Percentiles rank a stretch among this genome's conserved stretches.
Conservation (phyloP, 2,113 vertebrate genomes). For the Lontra canadensis region DNA sequence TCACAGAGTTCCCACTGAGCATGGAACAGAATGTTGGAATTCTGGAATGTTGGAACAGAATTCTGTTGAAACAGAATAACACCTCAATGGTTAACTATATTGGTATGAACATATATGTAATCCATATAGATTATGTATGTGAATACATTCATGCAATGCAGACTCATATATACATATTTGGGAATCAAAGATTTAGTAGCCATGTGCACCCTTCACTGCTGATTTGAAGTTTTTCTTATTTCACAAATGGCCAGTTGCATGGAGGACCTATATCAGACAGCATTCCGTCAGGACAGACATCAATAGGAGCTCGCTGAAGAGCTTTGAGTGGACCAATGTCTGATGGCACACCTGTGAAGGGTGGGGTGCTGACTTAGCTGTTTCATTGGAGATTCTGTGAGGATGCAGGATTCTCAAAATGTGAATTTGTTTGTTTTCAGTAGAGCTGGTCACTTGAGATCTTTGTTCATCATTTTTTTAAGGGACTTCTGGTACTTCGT, state of each 20-base stretch:
- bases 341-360: background rate
- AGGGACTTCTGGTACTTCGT: background rate
- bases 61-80: background rate
- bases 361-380: background rate
- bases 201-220: background rate
- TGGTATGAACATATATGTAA: background rate
- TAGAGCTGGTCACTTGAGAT: background rate
- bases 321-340: background rate
- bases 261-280: background rate
- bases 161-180: background rate
- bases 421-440: background rate
- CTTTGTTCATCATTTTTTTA: background rate
- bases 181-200: background rate
- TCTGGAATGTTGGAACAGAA: too few species aligned
- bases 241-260: background rate
- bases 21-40: background rate
- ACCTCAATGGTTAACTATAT: background rate
- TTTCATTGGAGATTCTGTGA: background rate
- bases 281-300: background rate
- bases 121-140: background rate
- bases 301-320: background rate
- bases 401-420: background rate
- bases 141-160: background rate
- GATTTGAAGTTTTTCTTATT: background rate
- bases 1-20: background rate